These are phyloP conservation scores for Muscicapa comitata DNA, from an alignment of 2,797 vertebrate species.

Conservation along the genomic window DNA sequence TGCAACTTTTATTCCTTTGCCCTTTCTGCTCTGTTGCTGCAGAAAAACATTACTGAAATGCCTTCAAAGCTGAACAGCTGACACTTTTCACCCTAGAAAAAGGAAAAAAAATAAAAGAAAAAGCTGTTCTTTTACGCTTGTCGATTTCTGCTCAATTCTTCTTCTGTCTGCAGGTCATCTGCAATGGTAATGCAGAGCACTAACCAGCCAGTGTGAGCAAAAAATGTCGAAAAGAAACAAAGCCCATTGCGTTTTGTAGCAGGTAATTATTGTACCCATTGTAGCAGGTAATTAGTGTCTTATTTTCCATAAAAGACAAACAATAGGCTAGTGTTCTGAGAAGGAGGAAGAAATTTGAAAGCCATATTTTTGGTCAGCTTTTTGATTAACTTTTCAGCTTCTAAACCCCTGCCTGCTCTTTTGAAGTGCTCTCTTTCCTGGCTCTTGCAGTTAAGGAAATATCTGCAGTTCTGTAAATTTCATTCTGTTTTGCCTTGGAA, in stretches of 20 bases:
- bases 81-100: not conserved
- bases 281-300: not conserved
- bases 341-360: not conserved
- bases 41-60: not conserved
- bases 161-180: not conserved
- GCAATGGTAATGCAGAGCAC: not conserved
- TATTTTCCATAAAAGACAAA: not conserved
- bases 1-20: not conserved
- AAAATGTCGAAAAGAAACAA: not conserved
- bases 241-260: not conserved
- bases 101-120: not conserved
- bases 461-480: not conserved
- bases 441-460: not conserved
- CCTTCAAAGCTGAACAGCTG: not conserved
- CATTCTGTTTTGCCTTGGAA: conserved; percentile 22
- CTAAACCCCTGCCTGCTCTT: not conserved
- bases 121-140: not conserved
- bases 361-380: not conserved
- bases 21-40: not conserved
- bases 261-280: not conserved
- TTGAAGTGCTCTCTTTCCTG: not conserved
- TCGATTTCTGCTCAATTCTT: not conserved
- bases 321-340: not conserved
- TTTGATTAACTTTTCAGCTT: not conserved
- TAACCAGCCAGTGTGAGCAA: not conserved